A percentile compares a stretch with the other conserved stretches of the same genome.
phyloP scores from a whole-genome alignment of 2,113 vertebrate species.

The Myotis davidii region DNA sequence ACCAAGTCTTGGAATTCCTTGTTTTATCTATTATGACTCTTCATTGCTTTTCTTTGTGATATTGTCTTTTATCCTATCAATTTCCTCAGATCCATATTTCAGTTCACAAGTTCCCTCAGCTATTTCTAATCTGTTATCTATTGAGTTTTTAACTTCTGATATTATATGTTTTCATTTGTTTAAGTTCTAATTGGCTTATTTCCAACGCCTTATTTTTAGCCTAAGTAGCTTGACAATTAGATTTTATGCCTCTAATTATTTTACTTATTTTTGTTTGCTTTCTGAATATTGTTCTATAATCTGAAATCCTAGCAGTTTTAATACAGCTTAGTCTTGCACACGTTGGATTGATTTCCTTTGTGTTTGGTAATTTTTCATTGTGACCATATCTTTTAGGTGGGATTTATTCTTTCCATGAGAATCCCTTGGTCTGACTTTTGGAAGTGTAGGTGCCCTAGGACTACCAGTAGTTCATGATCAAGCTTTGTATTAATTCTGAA shows the following conservation, averaged over 20 bases:
- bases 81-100: neutral
- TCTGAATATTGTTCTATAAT: neutral
- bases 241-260: neutral
- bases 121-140: slow-evolving; percentile 5
- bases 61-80: neutral
- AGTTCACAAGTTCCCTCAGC: neutral
- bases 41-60: neutral
- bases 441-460: neutral
- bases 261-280: neutral
- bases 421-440: neutral
- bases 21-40: neutral
- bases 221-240: neutral
- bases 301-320: neutral
- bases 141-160: neutral
- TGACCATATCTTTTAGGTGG: neutral
- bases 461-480: neutral
- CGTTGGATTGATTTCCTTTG: neutral
- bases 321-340: neutral
- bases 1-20: neutral
- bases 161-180: slow-evolving; percentile 8
- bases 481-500: neutral
- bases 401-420: neutral
- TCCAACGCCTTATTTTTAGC: slow-evolving; percentile 1
- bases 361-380: neutral
- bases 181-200: neutral